Evolutionary conservation across 2,888 invertebrate species (phyloP).

Genomic region (Nysson spinosus): DNA sequence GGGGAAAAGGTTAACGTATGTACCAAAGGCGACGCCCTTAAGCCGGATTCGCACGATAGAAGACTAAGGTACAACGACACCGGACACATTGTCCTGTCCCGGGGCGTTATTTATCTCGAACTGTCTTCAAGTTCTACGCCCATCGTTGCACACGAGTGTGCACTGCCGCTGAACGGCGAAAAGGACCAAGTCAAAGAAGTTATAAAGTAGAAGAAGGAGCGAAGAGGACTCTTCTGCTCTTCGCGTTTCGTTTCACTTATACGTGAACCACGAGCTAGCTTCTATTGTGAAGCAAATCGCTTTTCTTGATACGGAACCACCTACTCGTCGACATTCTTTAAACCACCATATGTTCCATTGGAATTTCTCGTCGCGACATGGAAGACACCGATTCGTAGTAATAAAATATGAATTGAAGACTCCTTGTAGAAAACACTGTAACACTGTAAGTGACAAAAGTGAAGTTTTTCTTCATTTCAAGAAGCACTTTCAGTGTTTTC

Average conservation of each 20-base stretch:
- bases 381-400: too few relatives aligned
- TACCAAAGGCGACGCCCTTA: constrained; percentile 38
- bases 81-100: constrained; percentile 61
- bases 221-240: constrained; percentile 14
- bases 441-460: too few relatives aligned
- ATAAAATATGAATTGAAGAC: too few relatives aligned
- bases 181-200: constrained; percentile 31
- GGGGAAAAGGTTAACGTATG: constrained; percentile 43
- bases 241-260: constrained; percentile 9
- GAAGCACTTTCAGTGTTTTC: too few relatives aligned
- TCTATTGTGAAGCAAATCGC: constrained; percentile 28
- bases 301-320: constrained; percentile 5
- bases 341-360: too few relatives aligned
- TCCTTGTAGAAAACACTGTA: too few relatives aligned
- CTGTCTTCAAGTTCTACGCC: constrained; percentile 50
- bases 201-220: constrained; percentile 35
- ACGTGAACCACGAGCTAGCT: constrained; percentile 11
- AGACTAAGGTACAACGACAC: constrained; percentile 45
- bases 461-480: too few relatives aligned
- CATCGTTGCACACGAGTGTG: constrained; percentile 31
- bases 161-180: constrained; percentile 9
- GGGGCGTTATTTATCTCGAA: constrained; percentile 59
- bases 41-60: constrained; percentile 46
- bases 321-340: not conserved
- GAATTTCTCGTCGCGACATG: too few relatives aligned